phyloP scores from a whole-genome alignment of 2,888 invertebrate genomes.

The Tricholauxania praeusta region DNA sequence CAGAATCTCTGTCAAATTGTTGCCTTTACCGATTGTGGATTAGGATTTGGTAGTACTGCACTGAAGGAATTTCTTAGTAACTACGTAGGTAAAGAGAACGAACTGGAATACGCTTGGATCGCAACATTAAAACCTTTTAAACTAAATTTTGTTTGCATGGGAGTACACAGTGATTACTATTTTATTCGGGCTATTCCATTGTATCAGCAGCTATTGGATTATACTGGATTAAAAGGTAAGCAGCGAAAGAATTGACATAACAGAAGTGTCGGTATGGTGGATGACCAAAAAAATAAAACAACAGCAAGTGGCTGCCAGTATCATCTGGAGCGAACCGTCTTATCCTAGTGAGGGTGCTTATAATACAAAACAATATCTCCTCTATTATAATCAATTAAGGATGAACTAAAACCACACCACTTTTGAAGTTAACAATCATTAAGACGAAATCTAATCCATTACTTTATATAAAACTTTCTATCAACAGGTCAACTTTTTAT shows the following conservation, averaged over 20 bases:
- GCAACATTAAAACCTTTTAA: constrained; percentile 86
- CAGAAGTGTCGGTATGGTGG: too few species aligned
- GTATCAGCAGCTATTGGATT: constrained; percentile 84
- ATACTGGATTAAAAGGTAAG: constrained; percentile 79
- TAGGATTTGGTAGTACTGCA: constrained; percentile 73
- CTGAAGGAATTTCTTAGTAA: constrained; percentile 72
- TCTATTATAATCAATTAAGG: too few species aligned
- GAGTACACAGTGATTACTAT: constrained; percentile 74
- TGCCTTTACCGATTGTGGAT: constrained; percentile 81
- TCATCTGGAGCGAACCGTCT: too few species aligned
- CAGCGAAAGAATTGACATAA: not conserved
- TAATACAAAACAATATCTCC: too few species aligned
- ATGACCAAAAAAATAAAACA: too few species aligned
- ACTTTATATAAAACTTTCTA: not conserved
- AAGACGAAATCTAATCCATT: too few species aligned
- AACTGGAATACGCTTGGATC: constrained; percentile 72
- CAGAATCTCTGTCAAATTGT: constrained; percentile 87
- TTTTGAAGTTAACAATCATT: too few species aligned
- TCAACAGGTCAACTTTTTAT: constrained; percentile 56
- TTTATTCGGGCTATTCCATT: constrained; percentile 63
- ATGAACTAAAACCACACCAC: too few species aligned
- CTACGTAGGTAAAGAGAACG: constrained; percentile 53
- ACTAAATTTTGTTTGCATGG: constrained; percentile 80
- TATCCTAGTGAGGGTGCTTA: too few species aligned
- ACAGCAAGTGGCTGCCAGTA: too few species aligned